phyloP scores from a whole-genome alignment of 30 jellyfish, hydroid and myxozoan genomes.

The Cassiopea xamachana region DNA sequence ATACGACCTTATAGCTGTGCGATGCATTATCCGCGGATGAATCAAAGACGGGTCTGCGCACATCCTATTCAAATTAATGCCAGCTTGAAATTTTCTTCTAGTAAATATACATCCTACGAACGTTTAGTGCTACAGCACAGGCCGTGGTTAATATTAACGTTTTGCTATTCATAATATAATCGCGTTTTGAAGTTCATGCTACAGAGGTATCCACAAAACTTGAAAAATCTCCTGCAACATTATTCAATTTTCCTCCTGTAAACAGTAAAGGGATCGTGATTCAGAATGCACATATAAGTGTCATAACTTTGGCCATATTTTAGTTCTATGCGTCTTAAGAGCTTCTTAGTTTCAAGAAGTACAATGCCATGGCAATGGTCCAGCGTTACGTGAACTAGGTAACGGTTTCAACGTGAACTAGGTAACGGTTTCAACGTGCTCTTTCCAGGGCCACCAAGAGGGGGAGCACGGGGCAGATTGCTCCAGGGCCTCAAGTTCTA shows the following conservation, averaged over 20 bases:
- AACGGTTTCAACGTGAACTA: too few relatives aligned
- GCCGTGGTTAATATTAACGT: neutral
- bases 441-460: too few relatives aligned
- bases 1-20: conserved; percentile 72
- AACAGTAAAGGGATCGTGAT: too few relatives aligned
- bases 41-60: conserved; percentile 66
- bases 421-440: too few relatives aligned
- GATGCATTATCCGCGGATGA: conserved; percentile 62
- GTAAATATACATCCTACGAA: conserved; percentile 12
- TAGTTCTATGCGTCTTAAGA: neutral
- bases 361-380: neutral
- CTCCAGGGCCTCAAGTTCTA: too few relatives aligned
- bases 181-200: neutral
- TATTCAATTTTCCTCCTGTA: neutral
- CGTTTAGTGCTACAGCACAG: neutral
- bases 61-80: conserved; percentile 54
- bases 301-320: neutral
- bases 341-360: neutral
- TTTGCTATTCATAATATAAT: neutral
- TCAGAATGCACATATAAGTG: neutral
- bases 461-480: too few relatives aligned
- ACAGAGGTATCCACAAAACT: neutral
- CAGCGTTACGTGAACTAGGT: too few relatives aligned
- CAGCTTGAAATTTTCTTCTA: conserved; percentile 53
- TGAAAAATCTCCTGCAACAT: neutral